These are phyloP conservation scores for Diglossa brunneiventris DNA, from an alignment of 2,113 vertebrate species.

Conservation along the genomic window DNA sequence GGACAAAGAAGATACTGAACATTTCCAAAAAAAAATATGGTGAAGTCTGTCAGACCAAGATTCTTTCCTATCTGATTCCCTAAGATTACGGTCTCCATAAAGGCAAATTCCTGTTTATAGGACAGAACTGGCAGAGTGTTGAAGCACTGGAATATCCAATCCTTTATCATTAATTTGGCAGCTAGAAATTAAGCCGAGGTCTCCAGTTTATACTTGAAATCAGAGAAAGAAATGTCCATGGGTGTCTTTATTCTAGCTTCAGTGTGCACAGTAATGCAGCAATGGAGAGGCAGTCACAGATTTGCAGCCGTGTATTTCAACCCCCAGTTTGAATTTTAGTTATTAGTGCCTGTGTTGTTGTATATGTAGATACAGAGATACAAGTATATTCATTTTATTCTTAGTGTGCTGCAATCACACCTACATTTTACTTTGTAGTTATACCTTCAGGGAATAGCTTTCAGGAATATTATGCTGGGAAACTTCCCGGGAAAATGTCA, in stretches of 20 bases:
- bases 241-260: neutral
- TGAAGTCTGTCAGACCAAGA: neutral
- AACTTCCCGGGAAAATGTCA: neutral
- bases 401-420: neutral
- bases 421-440: neutral
- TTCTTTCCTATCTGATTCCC: neutral
- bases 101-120: neutral
- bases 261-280: neutral
- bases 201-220: neutral
- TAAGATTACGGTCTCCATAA: neutral
- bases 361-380: neutral
- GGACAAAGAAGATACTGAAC: neutral
- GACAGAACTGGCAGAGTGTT: neutral
- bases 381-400: neutral
- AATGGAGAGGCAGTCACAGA: neutral
- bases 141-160: neutral
- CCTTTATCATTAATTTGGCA: neutral
- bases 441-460: neutral
- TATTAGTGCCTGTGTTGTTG: neutral
- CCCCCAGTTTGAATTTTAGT: neutral
- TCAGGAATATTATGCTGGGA: neutral
- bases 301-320: neutral
- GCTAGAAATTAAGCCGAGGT: neutral
- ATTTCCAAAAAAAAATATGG: neutral
- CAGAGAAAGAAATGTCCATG: neutral